These are phyloP conservation scores for Cerceris rybyensis DNA, from an alignment of 2,888 invertebrate species.

Conservation along the genomic window DNA sequence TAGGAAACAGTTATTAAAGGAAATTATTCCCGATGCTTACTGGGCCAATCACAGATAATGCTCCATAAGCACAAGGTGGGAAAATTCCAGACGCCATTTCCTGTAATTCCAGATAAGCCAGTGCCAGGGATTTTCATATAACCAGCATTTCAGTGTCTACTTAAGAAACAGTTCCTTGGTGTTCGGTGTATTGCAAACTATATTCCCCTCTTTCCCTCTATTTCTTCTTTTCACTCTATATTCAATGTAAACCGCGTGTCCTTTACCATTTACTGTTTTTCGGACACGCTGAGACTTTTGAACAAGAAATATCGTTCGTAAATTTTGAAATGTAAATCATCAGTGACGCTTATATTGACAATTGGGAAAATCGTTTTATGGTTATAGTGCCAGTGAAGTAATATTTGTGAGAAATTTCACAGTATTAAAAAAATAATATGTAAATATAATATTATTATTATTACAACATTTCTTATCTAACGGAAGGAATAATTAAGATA, in stretches of 20 bases:
- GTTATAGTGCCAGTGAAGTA: too few relatives aligned
- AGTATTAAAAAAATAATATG: too few relatives aligned
- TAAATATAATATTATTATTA: too few relatives aligned
- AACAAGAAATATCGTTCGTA: too few relatives aligned
- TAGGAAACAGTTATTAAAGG: slow-evolving; percentile 7
- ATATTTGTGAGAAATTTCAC: too few relatives aligned
- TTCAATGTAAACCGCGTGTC: neutral
- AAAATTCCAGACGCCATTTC: slow-evolving; percentile 30
- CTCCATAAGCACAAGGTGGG: slow-evolving; percentile 8
- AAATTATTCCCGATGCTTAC: slow-evolving; percentile 26
- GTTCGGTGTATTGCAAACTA: neutral
- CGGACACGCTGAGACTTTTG: too few relatives aligned
- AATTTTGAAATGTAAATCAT: too few relatives aligned
- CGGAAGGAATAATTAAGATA: too few relatives aligned
- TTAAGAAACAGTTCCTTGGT: slow-evolving; percentile 16
- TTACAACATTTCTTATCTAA: too few relatives aligned
- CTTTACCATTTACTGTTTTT: neutral
- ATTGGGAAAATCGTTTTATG: too few relatives aligned
- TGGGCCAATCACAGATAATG: slow-evolving; percentile 20
- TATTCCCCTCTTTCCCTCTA: neutral
- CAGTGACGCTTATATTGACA: too few relatives aligned
- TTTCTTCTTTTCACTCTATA: neutral
- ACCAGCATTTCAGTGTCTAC: slow-evolving; percentile 16
- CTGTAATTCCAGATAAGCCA: slow-evolving; percentile 42
- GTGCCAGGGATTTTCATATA: slow-evolving; percentile 17